A percentile compares a stretch with the other conserved stretches of the same genome.
phyloP scores from a whole-genome alignment of 2,113 vertebrate genomes.

The Bolborhynchus lineola region DNA sequence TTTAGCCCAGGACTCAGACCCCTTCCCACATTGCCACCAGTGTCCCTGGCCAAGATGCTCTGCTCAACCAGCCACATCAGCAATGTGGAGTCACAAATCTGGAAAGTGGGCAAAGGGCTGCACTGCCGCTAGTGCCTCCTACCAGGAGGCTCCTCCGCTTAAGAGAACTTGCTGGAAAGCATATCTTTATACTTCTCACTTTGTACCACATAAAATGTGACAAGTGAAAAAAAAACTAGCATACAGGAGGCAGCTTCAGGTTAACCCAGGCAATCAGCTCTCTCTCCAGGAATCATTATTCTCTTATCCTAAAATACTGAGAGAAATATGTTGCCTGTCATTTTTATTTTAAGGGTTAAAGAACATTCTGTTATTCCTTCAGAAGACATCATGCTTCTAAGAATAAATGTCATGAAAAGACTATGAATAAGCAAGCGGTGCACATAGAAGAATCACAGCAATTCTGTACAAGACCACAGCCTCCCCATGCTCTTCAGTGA shows the following conservation, averaged over 20 bases:
- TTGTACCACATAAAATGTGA: neutral
- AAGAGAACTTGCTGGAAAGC: neutral
- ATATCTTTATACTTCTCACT: neutral
- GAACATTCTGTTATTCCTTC: neutral
- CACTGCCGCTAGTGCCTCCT: neutral
- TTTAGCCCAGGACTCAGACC: neutral
- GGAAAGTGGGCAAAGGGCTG: neutral
- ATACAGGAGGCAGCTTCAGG: neutral
- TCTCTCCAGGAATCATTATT: neutral
- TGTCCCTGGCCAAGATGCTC: neutral
- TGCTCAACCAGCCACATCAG: neutral
- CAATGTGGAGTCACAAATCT: neutral
- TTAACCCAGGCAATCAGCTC: neutral
- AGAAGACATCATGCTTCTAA: neutral
- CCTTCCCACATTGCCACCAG: neutral
- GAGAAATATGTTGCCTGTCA: neutral
- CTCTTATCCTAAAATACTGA: neutral
- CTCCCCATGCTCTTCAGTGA: neutral
- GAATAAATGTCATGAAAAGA: neutral
- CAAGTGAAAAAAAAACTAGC: neutral
- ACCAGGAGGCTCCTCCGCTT: neutral
- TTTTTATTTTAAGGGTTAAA: conserved; percentile 37
- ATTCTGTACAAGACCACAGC: neutral
- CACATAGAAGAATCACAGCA: neutral
- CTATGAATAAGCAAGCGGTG: neutral